Evolutionary conservation across 1,140 invertebrate genomes (phyloP).

Genomic region (Phortica variegata): DNA sequence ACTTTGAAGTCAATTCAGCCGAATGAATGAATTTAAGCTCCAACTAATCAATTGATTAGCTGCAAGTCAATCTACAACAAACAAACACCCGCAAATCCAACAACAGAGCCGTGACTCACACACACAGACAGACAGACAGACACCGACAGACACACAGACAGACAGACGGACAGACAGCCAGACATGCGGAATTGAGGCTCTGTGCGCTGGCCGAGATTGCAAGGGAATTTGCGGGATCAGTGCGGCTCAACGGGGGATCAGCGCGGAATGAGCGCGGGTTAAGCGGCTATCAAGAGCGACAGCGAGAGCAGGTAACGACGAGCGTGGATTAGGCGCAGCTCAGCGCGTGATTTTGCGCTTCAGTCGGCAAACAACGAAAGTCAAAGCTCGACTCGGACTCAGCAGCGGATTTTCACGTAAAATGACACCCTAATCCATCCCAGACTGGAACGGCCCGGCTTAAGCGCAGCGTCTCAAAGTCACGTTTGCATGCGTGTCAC

Average conservation of each 20-base stretch:
- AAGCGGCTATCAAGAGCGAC: too few relatives aligned
- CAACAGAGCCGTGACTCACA: neutral
- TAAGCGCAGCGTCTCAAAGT: conserved; percentile 5
- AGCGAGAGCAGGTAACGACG: too few relatives aligned
- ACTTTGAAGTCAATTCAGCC: too few relatives aligned
- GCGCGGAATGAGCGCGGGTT: too few relatives aligned
- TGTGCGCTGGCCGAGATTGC: too few relatives aligned
- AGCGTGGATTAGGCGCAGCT: too few relatives aligned
- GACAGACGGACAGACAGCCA: too few relatives aligned
- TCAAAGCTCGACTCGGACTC: conserved; percentile 12
- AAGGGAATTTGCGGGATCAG: too few relatives aligned
- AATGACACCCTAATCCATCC: conserved; percentile 24
- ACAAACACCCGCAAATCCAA: conserved; percentile 11
- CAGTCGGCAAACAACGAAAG: conserved; percentile 18
- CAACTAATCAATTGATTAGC: conserved; percentile 28
- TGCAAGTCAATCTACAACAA: conserved; percentile 21
- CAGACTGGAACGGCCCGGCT: conserved; percentile 12
- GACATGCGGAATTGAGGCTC: too few relatives aligned
- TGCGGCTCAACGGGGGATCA: too few relatives aligned
- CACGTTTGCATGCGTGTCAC: neutral
- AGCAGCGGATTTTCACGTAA: conserved; percentile 20
- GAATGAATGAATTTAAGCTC: too few relatives aligned
- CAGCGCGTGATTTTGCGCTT: conserved; percentile 15
- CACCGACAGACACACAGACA: too few relatives aligned
- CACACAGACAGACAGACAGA: conserved; percentile 16